Evolutionary conservation across 2,113 vertebrate genomes (phyloP), one percentile per base, ranked within the genome.

Genomic region (Pogonocichla stellata): DNA sequence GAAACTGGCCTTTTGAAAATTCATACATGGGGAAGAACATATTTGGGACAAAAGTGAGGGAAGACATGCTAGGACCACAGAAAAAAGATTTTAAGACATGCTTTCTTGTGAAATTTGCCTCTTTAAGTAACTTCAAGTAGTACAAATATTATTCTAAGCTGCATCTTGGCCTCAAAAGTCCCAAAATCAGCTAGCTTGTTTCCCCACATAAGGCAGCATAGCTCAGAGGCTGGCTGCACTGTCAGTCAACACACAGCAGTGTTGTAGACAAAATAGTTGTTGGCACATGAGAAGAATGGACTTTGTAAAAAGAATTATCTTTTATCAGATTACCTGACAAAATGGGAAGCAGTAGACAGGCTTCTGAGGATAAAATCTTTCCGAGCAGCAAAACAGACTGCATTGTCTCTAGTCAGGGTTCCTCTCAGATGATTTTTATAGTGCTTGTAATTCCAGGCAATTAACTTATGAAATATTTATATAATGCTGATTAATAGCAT

Each of bases 401-500:
- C 42, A 47, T 45, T 81, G 12, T 61, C 50, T 79, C n/a, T 72
- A 38, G 45, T 91, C 26, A 11, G 69, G 72, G 20, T n/a, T 87
- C 15, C 20, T 85, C 23, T 75, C 69, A 8, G 7, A 89, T 70
- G 34, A 79, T 72, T 95, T 86, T 93, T 85, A 91, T 56, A 57
- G 47, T 23, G 43, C 14, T 81, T 72, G 23, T 12, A 57, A 87
- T 93, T 81, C 74, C 73, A 82, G 42, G 25, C 42, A 90, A 75
- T 92, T 91, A 89, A 40, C 6, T 64, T 79, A 80, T 80, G 6
- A 81, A 92, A 85, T 77, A 92, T 85, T 85, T 93, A 90, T 62
- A 43, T 56, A 85, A 74, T 65, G 20, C 2, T 77, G 62, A 93
- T 86, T 93, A 93, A 86, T 54, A 80, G 19, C 13, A 51, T 56